These are phyloP conservation scores for Oriolus oriolus DNA, from an alignment of 2,113 vertebrate genomes.

Conservation along the genomic window DNA sequence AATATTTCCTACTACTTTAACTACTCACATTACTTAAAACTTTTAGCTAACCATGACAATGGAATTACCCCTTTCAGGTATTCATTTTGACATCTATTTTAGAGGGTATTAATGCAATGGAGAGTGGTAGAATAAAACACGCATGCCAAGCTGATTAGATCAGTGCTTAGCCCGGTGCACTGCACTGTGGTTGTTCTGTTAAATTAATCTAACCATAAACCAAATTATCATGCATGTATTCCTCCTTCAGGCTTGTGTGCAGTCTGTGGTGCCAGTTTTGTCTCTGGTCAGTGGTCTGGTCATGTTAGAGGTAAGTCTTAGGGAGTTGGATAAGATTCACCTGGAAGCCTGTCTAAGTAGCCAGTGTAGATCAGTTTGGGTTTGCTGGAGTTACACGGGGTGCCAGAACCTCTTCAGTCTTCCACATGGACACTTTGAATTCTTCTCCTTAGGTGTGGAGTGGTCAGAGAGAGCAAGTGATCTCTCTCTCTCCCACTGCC, in stretches of 20 bases:
- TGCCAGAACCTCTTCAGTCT: background rate
- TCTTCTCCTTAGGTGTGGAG: background rate
- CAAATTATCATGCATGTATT: background rate
- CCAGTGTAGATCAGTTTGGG: background rate
- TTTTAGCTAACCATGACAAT: background rate
- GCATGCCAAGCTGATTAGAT: background rate
- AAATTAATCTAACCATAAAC: background rate
- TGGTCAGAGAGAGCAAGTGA: background rate
- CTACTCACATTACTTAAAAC: conserved; percentile 2
- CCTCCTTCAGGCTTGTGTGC: background rate
- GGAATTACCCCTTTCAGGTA: background rate
- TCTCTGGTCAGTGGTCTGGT: background rate
- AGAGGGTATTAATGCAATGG: background rate
- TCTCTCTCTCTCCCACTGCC: background rate
- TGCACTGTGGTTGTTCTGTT: background rate
- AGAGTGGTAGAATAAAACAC: background rate
- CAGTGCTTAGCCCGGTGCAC: background rate
- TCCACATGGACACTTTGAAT: background rate
- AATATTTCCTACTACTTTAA: background rate
- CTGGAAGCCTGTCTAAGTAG: background rate
- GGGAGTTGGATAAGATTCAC: background rate
- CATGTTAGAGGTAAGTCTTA: background rate
- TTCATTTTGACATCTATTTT: conserved; percentile 25
- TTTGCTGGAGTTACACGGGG: background rate
- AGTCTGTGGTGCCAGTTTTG: background rate